Evolutionary conservation across 2,888 invertebrate species (phyloP).

Genomic region (Drosophila heteroneura): DNA sequence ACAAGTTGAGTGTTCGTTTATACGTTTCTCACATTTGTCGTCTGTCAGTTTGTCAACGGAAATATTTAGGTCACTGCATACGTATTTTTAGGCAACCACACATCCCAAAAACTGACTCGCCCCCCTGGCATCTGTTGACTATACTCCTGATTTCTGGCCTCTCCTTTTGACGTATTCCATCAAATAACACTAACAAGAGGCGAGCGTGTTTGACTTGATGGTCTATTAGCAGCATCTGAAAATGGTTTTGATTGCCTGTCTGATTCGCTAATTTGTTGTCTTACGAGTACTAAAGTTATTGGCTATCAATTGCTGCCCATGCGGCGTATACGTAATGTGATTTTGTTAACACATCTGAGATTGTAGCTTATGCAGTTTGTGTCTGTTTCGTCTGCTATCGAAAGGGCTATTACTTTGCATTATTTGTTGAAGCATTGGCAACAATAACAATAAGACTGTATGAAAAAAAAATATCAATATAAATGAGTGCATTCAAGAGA

Average conservation of each 20-base stretch:
- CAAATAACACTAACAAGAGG: conserved; percentile 27
- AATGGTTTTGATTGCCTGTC: conserved; percentile 56
- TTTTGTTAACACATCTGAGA: background rate
- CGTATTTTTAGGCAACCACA: conserved; percentile 62
- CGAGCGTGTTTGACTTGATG: conserved; percentile 24
- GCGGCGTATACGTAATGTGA: conserved; percentile 26
- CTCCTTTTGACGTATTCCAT: conserved; percentile 47
- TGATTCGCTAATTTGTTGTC: conserved; percentile 56
- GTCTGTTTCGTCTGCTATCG: background rate
- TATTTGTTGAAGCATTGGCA: background rate
- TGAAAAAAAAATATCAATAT: background rate
- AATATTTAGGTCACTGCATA: conserved; percentile 70
- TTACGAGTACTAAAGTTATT: conserved; percentile 33
- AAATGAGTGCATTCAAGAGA: background rate
- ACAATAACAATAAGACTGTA: background rate
- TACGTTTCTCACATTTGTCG: conserved; percentile 33
- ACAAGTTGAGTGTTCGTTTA: conserved; percentile 35
- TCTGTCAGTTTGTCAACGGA: conserved; percentile 61
- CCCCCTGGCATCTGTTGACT: conserved; percentile 26
- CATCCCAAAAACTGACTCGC: conserved; percentile 18
- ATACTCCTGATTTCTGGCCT: conserved; percentile 6
- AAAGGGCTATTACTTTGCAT: background rate
- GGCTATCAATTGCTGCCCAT: conserved; percentile 5
- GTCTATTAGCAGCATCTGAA: conserved; percentile 20
- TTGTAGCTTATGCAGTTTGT: background rate